Conservation (phyloP, 2,797 vertebrate species). For the Pogonophryne albipinna region DNA sequence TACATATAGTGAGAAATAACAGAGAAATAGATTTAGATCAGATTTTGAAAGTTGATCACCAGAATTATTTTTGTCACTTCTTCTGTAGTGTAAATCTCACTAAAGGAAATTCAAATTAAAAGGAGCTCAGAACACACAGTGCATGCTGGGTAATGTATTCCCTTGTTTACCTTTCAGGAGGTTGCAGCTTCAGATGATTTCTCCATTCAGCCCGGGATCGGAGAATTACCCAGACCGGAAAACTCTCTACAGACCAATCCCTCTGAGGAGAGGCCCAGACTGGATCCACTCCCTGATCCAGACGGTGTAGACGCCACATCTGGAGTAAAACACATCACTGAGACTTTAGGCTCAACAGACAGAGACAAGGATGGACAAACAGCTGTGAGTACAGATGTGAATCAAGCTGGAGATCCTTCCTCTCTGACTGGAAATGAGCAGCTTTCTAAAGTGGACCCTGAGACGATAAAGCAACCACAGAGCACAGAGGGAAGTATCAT, state of each 20-base stretch:
- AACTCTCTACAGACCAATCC: neutral
- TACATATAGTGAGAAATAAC: too few species aligned
- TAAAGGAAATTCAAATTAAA: neutral
- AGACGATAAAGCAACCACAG: neutral
- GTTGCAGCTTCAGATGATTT: conserved; percentile 25
- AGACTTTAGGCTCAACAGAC: neutral
- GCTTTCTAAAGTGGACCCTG: conserved; percentile 7
- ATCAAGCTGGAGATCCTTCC: conserved; percentile 4
- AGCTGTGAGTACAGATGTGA: conserved; percentile 1
- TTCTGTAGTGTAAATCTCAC: neutral
- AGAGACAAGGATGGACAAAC: conserved; percentile 16
- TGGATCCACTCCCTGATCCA: conserved; percentile 16
- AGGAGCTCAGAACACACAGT: neutral
- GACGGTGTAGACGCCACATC: conserved; percentile 4
- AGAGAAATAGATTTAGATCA: too few species aligned
- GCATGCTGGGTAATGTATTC: conserved; percentile 16
- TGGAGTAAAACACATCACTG: neutral
- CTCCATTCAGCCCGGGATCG: conserved; percentile 20
- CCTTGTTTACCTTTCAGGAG: conserved; percentile 44
- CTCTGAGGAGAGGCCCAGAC: conserved; percentile 19
- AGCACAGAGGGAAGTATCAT: conserved; percentile 12
- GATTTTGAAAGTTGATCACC: too few species aligned
- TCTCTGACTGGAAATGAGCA: conserved; percentile 27
- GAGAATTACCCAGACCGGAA: conserved; percentile 31
- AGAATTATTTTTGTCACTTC: too few species aligned